These are phyloP conservation scores for Tribolium madens DNA, from an alignment of 1,140 invertebrate species.

Conservation along the genomic window DNA sequence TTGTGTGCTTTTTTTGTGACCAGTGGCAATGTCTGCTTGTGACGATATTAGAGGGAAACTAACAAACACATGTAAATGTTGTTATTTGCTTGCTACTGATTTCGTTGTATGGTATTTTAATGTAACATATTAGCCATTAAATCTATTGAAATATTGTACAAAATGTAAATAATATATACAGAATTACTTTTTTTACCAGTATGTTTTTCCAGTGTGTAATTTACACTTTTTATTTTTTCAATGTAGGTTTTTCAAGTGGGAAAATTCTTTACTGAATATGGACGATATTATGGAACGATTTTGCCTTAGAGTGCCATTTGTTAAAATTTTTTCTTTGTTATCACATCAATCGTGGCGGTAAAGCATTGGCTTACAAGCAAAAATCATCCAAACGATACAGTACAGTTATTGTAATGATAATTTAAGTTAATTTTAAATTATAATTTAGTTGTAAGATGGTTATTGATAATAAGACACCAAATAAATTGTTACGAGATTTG, in stretches of 20 bases:
- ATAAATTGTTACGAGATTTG: conserved; percentile 41
- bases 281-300: conserved; percentile 35
- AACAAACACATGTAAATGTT: conserved; percentile 17
- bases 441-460: conserved; percentile 45
- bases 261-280: no score
- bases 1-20: conserved; percentile 17
- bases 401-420: conserved; percentile 5
- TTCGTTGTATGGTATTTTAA: conserved; percentile 35
- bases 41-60: conserved; percentile 29
- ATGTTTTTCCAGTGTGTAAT: conserved; percentile 18
- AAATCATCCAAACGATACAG: conserved; percentile 13
- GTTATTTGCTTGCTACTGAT: conserved; percentile 24
- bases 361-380: neutral
- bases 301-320: conserved; percentile 41
- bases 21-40: no score
- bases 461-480: conserved; percentile 43
- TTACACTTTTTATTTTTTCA: conserved; percentile 12
- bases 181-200: conserved; percentile 42
- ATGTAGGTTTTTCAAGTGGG: neutral
- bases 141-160: conserved; percentile 39
- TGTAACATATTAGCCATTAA: conserved; percentile 44
- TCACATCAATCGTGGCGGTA: conserved; percentile 1
- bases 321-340: conserved; percentile 15
- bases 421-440: conserved; percentile 42
- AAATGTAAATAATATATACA: conserved; percentile 42